A percentile compares a stretch with the other conserved stretches of the same genome.
Evolutionary conservation across 37 sponge, comb jelly and placozoan species (phyloP).

Genomic region (Chondrosia reniformis): DNA sequence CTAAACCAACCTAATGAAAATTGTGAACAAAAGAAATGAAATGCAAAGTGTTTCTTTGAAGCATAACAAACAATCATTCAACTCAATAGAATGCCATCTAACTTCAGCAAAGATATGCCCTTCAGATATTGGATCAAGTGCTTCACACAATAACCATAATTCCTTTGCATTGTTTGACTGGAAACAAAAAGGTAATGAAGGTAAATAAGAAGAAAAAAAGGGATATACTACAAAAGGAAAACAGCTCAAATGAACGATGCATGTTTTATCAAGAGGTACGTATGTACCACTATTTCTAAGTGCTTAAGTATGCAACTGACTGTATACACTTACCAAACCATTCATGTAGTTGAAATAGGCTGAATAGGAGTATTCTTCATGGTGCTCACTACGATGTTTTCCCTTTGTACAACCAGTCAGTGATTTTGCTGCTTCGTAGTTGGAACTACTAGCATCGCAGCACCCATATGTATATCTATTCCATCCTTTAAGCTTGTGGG

Average conservation of each 20-base stretch:
- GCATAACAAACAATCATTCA: no score
- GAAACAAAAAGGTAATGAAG: background rate
- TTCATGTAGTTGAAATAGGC: conserved; percentile 50
- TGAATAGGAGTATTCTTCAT: conserved; percentile 48
- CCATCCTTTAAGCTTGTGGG: conserved; percentile 12
- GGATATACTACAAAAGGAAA: no score
- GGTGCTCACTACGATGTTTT: conserved; percentile 61
- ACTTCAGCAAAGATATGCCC: conserved; percentile 53
- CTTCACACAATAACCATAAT: conserved; percentile 49
- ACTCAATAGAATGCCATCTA: no score
- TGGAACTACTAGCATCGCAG: conserved; percentile 26
- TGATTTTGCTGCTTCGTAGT: conserved; percentile 13
- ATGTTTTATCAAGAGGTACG: background rate
- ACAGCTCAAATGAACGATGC: background rate
- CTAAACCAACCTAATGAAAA: conserved; percentile 37
- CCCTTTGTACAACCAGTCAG: conserved; percentile 63
- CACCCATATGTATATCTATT: conserved; percentile 32
- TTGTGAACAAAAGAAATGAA: background rate
- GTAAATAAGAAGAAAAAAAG: background rate
- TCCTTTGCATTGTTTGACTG: conserved; percentile 42
- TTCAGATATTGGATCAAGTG: conserved; percentile 26
- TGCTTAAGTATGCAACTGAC: no score
- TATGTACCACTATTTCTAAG: no score
- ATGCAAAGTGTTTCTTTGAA: background rate
- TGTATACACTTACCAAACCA: conserved; percentile 34